Conservation (phyloP, 2,888 invertebrate genomes). For the Ligdia adustata region DNA sequence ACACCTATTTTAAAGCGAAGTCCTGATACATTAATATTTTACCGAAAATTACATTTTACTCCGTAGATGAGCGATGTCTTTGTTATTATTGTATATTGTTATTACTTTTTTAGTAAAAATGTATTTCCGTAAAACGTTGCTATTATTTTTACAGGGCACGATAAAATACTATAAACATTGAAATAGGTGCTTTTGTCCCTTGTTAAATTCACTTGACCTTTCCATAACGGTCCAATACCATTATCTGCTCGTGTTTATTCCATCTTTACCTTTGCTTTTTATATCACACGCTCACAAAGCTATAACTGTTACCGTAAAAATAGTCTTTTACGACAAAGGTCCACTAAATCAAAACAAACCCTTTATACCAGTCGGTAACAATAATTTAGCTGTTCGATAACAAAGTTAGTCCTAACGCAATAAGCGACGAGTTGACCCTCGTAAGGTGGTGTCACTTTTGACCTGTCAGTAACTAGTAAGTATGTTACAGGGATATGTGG, state of each 20-base stretch:
- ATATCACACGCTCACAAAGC: constrained; percentile 20
- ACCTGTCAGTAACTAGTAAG: constrained; percentile 57
- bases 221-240: constrained; percentile 7
- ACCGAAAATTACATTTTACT: no score
- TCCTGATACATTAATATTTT: no score
- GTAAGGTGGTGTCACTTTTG: constrained; percentile 68
- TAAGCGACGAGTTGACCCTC: constrained; percentile 75
- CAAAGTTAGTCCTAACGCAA: constrained; percentile 70
- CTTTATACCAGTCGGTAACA: constrained; percentile 46
- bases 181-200: constrained; percentile 1
- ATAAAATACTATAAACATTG: background rate
- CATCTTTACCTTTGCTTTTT: constrained; percentile 15
- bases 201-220: constrained; percentile 13
- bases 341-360: constrained; percentile 61
- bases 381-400: constrained; percentile 64
- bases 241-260: constrained; percentile 10
- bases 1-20: no score
- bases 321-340: constrained; percentile 29
- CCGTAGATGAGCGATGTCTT: no score
- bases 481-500: constrained; percentile 76
- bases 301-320: constrained; percentile 25
- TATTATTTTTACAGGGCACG: background rate
- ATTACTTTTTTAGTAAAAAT: no score
- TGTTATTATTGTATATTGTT: no score
- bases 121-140: no score